A percentile compares a stretch with the other conserved stretches of the same genome.
Conservation (phyloP, 2,888 invertebrate species). For the Troides helena region DNA sequence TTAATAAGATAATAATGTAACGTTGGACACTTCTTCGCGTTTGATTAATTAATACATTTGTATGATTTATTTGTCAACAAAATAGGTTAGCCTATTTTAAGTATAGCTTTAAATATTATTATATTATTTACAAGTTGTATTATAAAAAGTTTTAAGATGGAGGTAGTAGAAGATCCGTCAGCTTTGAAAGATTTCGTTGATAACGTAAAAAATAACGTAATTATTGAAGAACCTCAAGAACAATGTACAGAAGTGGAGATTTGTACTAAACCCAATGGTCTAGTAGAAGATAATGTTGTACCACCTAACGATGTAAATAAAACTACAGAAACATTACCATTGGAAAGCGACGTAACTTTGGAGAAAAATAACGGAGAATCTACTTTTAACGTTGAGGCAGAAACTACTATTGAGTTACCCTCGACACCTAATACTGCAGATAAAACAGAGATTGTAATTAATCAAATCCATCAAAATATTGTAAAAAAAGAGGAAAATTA, state of each 20-base stretch:
- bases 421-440: constrained; percentile 34
- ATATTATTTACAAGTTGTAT: constrained; percentile 25
- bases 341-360: constrained; percentile 6
- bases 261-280: constrained; percentile 67
- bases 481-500: constrained; percentile 22
- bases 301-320: constrained; percentile 17
- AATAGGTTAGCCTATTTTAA: constrained; percentile 44
- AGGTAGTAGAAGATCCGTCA: constrained; percentile 49
- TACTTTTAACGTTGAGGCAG: background rate
- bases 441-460: constrained; percentile 17
- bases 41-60: constrained; percentile 38
- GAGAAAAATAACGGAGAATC: constrained; percentile 14
- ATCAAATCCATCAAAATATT: constrained; percentile 23
- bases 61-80: constrained; percentile 51
- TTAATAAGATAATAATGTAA: constrained; percentile 23
- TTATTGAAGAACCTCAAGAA: constrained; percentile 41
- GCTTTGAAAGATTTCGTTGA: constrained; percentile 44
- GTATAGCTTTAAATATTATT: constrained; percentile 34
- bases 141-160: constrained; percentile 41
- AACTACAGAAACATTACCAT: constrained; percentile 16
- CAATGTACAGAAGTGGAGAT: constrained; percentile 48
- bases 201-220: constrained; percentile 45
- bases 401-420: background rate
- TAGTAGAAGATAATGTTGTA: constrained; percentile 37
- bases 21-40: constrained; percentile 5